A percentile compares a stretch with the other conserved stretches of the same genome.
phyloP scores from a whole-genome alignment of 2,113 vertebrate species.

The Sinocyclocheilus rhinocerous region DNA sequence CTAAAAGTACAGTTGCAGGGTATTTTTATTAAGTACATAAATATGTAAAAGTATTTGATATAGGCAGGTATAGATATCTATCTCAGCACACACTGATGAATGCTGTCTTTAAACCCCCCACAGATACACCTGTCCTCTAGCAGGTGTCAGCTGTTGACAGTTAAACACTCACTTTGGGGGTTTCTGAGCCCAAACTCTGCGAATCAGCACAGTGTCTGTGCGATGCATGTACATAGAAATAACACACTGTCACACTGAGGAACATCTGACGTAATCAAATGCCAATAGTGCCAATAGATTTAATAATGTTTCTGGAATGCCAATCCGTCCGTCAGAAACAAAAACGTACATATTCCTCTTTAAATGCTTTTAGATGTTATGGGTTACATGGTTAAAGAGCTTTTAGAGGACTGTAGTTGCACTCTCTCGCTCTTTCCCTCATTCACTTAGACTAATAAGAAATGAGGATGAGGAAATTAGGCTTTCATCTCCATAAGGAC shows the following conservation, averaged over 20 bases:
- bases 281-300: background rate
- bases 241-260: background rate
- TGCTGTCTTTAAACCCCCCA: background rate
- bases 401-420: background rate
- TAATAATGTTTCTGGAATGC: background rate
- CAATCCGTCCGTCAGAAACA: background rate
- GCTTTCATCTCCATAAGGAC: background rate
- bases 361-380: background rate
- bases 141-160: constrained; percentile 32
- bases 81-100: background rate
- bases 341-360: background rate
- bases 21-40: no score
- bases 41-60: background rate
- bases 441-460: background rate
- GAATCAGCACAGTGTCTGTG: background rate
- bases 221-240: background rate
- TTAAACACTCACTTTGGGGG: constrained; percentile 6
- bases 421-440: background rate
- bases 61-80: background rate
- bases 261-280: constrained; percentile 4
- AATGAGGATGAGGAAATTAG: background rate
- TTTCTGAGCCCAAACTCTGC: background rate
- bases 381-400: background rate
- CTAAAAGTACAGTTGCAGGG: no score
- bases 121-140: constrained; percentile 32